Base-by-base conservation (phyloP, 2,888 invertebrate species). In the Aelia acuminata region DNA sequence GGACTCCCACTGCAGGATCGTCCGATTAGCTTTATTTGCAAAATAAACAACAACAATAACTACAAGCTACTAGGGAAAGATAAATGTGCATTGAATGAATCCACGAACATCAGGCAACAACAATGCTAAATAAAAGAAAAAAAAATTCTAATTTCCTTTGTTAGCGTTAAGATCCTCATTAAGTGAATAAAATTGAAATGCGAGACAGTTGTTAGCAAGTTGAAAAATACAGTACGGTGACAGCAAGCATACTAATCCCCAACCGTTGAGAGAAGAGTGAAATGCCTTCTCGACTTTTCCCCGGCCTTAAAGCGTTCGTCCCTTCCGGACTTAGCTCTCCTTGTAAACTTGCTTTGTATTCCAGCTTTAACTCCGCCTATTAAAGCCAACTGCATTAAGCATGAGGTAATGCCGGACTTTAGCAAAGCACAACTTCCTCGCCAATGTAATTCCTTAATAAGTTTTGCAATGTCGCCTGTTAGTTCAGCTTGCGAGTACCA, bases 321-420 rank as follows among this genome's bases (percentile, higher is more conserved):
- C 63, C 63, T 70, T 70, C 63, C 63, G 63, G 63, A 7, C 63
- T 70, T 18, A 70, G 63, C 57, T 70, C 63, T 20, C 63, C n/a
- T n/a, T 3, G 31, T 70, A 70, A 70, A 70, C 18, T 70, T 35
- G 18, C 31, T 70, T 70, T 70, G 63, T 70, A 70, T 70, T 70
- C 63, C 5, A 20, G 7, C 63, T 70, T 35, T 70, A 70, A 70
- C 63, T 70, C 18, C 5, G 7, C 15, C 35, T 70, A 35, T 70
- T 70, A 35, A 20, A 35, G 63, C 35, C 5, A 70, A 70, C 18
- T 35, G 35, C 63, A 70, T 70, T 70, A 70, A 35, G 63, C 63
- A 20, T 70, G 63, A 70, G 35, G 63, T 35, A 35, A 20, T 35
- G 35, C 63, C 63, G 20, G 35, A n/a, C 35, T 70, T 13, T 70